phyloP scores from a whole-genome alignment of 2,888 invertebrate species.

The Drosophila nr. perissopoda region DNA sequence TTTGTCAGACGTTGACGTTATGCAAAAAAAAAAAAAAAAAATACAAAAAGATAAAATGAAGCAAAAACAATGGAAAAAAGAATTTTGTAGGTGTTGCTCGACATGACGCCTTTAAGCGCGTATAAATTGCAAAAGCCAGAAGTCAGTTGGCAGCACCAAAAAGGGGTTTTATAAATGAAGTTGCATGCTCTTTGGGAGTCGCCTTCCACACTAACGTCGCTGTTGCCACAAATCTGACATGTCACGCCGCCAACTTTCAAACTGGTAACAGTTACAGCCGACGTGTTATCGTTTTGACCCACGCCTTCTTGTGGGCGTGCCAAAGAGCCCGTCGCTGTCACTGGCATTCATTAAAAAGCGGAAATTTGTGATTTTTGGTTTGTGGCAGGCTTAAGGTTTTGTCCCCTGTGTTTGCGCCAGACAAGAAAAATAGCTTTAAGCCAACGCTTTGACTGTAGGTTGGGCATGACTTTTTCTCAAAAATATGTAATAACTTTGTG shows the following conservation, averaged over 20 bases:
- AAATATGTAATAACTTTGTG: conserved; percentile 10
- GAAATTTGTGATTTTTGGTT: conserved; percentile 77
- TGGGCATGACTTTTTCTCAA: conserved; percentile 14
- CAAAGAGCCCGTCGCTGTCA: conserved; percentile 34
- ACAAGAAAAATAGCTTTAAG: conserved; percentile 45
- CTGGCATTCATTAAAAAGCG: conserved; percentile 73
- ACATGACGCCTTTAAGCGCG: conserved; percentile 78
- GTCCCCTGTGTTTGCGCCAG: conserved; percentile 33
- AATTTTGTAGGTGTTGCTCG: conserved; percentile 77
- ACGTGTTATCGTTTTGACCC: conserved; percentile 66
- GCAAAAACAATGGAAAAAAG: conserved; percentile 47
- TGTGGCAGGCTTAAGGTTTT: conserved; percentile 34
- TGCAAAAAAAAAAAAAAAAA: conserved; percentile 55
- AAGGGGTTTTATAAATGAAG: conserved; percentile 73
- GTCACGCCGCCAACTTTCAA: conserved; percentile 66
- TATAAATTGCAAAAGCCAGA: conserved; percentile 77
- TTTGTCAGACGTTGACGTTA: conserved; percentile 82
- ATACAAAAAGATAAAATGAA: conserved; percentile 8
- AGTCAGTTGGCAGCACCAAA: conserved; percentile 53
- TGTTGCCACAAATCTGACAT: conserved; percentile 62
- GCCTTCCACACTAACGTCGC: conserved; percentile 9
- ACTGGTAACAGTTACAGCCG: conserved; percentile 48
- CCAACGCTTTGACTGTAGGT: conserved; percentile 29
- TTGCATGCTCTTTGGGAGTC: conserved; percentile 53
- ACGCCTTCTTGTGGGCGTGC: conserved; percentile 44